These are phyloP conservation scores for Hipposideros larvatus DNA, from an alignment of 2,797 vertebrate species.

Conservation along the genomic window DNA sequence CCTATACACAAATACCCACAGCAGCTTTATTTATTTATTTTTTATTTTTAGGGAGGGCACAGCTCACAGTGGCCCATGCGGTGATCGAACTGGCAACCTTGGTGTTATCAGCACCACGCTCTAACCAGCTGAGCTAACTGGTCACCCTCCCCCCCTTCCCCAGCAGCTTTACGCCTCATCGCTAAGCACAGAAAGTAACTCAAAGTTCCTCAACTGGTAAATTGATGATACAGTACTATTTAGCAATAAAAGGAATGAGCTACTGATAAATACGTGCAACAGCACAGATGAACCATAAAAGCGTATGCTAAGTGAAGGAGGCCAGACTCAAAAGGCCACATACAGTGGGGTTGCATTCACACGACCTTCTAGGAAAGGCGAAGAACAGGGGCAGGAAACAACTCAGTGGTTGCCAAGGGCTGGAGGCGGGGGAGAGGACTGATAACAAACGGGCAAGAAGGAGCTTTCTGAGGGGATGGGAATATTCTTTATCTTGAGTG, in stretches of 20 bases:
- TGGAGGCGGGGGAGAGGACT: not conserved
- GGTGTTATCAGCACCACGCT: too few species aligned
- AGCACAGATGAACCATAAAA: not conserved
- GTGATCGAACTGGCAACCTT: too few species aligned
- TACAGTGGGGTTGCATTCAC: not conserved
- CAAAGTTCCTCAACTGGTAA: not conserved
- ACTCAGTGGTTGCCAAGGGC: not conserved
- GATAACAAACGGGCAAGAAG: not conserved
- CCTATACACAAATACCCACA: not conserved
- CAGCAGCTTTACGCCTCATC: constrained; percentile 3
- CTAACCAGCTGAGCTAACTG: too few species aligned
- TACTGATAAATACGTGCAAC: not conserved
- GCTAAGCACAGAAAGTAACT: not conserved
- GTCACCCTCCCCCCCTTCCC: too few species aligned
- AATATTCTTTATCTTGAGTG: not conserved
- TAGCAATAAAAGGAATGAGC: not conserved
- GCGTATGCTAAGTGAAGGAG: not conserved
- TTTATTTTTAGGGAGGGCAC: too few species aligned
- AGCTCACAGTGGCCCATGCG: too few species aligned
- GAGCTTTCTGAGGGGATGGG: not conserved
- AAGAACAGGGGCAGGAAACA: not conserved
- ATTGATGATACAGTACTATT: not conserved
- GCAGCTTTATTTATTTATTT: too few species aligned
- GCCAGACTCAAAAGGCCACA: not conserved
- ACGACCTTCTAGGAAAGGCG: not conserved